Conservation (phyloP, 2,113 vertebrate species). For the Hydropotes inermis region DNA sequence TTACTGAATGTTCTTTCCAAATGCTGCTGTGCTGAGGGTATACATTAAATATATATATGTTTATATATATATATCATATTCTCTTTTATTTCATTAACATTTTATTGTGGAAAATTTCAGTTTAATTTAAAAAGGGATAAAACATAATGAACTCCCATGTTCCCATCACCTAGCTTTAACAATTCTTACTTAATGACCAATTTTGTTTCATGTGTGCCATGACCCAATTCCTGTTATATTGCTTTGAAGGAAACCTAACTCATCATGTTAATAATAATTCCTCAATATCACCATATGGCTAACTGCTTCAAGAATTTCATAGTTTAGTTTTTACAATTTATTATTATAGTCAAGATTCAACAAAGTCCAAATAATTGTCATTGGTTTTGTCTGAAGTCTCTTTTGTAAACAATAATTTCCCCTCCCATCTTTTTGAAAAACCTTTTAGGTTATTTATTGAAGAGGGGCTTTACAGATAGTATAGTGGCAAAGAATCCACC, state of each 20-base stretch:
- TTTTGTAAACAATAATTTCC: background rate
- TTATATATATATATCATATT: background rate
- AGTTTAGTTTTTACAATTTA: background rate
- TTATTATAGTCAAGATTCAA: background rate
- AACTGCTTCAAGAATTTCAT: background rate
- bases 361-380: background rate
- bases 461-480: background rate
- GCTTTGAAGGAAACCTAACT: background rate
- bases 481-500: background rate
- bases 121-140: background rate
- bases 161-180: background rate
- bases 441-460: background rate
- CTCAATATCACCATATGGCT: background rate
- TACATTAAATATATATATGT: background rate
- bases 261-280: background rate
- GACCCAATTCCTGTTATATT: background rate
- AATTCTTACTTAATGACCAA: background rate
- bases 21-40: background rate
- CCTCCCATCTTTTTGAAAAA: background rate
- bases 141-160: background rate
- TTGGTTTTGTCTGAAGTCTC: background rate
- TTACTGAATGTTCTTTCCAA: background rate
- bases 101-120: background rate
- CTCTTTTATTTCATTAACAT: background rate
- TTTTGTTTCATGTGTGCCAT: background rate